Conservation (phyloP, 2,797 vertebrate genomes). For the Triplophysa bombifrons region DNA sequence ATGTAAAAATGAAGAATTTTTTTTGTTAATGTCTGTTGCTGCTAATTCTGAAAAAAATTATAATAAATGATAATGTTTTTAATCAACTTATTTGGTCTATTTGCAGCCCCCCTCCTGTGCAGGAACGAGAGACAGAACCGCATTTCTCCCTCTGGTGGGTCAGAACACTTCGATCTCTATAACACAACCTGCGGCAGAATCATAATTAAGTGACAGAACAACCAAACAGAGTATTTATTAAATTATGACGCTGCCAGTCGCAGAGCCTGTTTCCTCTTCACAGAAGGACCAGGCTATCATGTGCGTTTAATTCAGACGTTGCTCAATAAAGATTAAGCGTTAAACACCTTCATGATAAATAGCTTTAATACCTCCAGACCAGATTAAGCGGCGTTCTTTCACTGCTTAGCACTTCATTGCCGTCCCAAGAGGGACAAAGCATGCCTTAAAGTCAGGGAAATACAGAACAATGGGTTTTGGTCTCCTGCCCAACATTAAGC, state of each 20-base stretch:
- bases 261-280: slow-evolving; percentile 29
- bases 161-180: slow-evolving; percentile 55
- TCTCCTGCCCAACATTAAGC: slow-evolving; percentile 65
- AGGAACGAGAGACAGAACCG: slow-evolving; percentile 40
- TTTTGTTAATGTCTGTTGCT: slow-evolving; percentile 1
- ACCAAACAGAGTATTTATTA: slow-evolving; percentile 51
- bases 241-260: slow-evolving; percentile 51
- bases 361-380: slow-evolving; percentile 62
- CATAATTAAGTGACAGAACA: slow-evolving; percentile 62
- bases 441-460: slow-evolving; percentile 61
- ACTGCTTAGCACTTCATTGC: slow-evolving; percentile 55
- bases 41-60: background rate
- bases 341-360: slow-evolving; percentile 61
- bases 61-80: slow-evolving; percentile 48
- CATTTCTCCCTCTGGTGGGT: slow-evolving; percentile 57
- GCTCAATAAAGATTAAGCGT: slow-evolving; percentile 50
- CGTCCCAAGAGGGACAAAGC: slow-evolving; percentile 57
- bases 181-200: slow-evolving; percentile 55
- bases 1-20: slow-evolving; percentile 30
- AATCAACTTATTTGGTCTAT: slow-evolving; percentile 49
- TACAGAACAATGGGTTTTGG: slow-evolving; percentile 69
- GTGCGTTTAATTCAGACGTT: slow-evolving; percentile 48
- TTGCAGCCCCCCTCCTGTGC: slow-evolving; percentile 31
- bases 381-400: slow-evolving; percentile 55
- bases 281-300: slow-evolving; percentile 34